Evolutionary conservation across 1,140 invertebrate genomes (phyloP).

Genomic region (Heliconius eleuchia): DNA sequence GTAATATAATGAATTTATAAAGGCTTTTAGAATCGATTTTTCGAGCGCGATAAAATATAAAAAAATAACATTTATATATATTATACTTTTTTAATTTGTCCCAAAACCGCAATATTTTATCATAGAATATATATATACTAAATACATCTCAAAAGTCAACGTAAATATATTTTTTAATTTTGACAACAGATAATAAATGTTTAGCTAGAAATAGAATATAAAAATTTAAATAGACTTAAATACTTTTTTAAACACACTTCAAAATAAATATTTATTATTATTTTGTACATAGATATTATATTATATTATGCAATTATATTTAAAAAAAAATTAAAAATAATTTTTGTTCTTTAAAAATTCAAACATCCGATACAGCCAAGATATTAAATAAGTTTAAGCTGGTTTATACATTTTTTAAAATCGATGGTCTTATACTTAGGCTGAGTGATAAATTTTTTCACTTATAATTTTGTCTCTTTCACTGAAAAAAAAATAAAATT

Average conservation of each 20-base stretch:
- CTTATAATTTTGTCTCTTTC: too few species aligned
- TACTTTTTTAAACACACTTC: background rate
- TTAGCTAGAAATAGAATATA: slow-evolving; percentile 4
- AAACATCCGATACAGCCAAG: too few species aligned
- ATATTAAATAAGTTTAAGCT: too few species aligned
- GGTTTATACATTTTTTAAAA: too few species aligned
- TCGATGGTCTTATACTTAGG: too few species aligned
- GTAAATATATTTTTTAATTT: background rate
- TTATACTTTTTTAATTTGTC: background rate
- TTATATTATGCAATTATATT: background rate
- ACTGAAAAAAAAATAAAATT: too few species aligned
- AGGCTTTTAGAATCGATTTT: background rate
- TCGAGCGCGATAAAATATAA: background rate
- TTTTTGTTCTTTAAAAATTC: too few species aligned
- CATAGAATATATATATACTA: background rate
- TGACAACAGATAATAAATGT: slow-evolving; percentile 2
- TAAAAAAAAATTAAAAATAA: background rate
- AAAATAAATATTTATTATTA: background rate
- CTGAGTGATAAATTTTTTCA: too few species aligned
- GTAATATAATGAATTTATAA: too few species aligned
- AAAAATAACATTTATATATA: background rate
- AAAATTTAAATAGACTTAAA: background rate
- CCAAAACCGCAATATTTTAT: background rate
- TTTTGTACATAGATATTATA: background rate
- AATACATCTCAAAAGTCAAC: background rate